phyloP scores from a whole-genome alignment of 2,797 vertebrate genomes.

The Florisuga fusca region DNA sequence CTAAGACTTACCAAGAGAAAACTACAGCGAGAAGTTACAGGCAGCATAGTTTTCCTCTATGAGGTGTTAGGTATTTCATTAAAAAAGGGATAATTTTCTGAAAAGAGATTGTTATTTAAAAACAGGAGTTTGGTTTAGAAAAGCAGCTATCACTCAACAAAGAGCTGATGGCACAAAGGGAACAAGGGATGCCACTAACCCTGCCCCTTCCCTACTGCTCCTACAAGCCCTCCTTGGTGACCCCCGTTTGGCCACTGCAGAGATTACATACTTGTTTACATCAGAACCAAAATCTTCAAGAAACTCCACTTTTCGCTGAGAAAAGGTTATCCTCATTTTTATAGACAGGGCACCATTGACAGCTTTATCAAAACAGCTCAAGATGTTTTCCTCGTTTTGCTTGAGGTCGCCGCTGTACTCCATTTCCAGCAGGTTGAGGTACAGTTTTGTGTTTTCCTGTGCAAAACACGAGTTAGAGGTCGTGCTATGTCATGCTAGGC shows the following conservation, averaged over 20 bases:
- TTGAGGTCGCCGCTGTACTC: constrained; percentile 92
- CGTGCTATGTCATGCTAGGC: fast-evolving
- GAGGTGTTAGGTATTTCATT: not conserved
- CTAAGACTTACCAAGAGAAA: not conserved
- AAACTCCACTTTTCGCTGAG: constrained; percentile 97
- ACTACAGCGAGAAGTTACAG: not conserved
- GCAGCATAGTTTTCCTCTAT: not conserved
- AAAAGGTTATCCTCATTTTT: constrained; percentile 91
- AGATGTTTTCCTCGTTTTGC: constrained; percentile 91
- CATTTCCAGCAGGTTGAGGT: constrained; percentile 95
- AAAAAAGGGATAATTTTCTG: not conserved
- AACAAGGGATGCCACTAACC: fast-evolving
- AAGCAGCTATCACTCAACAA: not conserved
- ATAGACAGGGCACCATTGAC: constrained; percentile 87
- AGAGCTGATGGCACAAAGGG: not conserved
- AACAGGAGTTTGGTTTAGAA: not conserved
- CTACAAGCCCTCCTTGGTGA: not conserved
- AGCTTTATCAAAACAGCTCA: constrained; percentile 93
- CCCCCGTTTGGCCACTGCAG: not conserved
- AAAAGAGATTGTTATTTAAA: not conserved
- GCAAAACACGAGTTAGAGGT: not conserved
- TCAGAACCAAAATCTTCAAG: constrained; percentile 97
- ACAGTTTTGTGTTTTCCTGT: constrained; percentile 92
- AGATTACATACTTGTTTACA: constrained; percentile 85
- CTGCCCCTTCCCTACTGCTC: not conserved